Base-by-base conservation (phyloP, 2,113 vertebrate genomes). In the Toxotes jaculatrix region DNA sequence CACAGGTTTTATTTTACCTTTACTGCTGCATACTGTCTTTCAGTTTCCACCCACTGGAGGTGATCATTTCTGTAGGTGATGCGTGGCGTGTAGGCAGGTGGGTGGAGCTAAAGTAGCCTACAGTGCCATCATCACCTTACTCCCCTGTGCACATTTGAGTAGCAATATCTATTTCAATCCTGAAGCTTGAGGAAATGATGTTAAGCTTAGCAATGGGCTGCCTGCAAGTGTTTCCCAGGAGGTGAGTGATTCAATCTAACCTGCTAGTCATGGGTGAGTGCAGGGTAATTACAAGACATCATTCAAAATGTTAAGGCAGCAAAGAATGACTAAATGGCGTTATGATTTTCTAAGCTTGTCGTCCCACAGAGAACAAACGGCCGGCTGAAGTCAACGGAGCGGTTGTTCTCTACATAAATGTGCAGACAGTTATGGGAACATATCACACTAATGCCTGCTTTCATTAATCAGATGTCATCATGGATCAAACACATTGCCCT, bases 281-380 rank as follows among this genome's bases (percentile, higher is more conserved):
- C 64, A 61, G 67, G 23, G 67, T 57, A 61, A 91, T 91, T 66
- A 80, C 49, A 68, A 66, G 0, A 60, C 63, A 88, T 88, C 53
- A 53, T 66, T 92, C 80, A 86, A 56, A 77, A 72, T 17, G 42
- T 71, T 79, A 45, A 32, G 51, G 43, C 77, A 8, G 65, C 55
- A 53, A 77, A 67, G 23, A 36, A 71, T 60, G 60, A 32, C 59
- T 74, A 77, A 43, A 85, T 42, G 14, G 34, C 7, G 4, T 53
- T 36, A 49, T 80, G 61, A 76, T 80, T 73, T 73, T 55, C 36
- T 16, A 68, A 56, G 42, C 78, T n/a, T 65, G 71, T 36, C 34
- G 12, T 42, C 71, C 62, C 47, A 45, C 60, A 27, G 45, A 62
- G 57, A 56, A 4, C 32, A 76, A 76, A 86, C 32, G 67, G 60